These are phyloP conservation scores for Drosophila pseudotalamancana DNA, from an alignment of 2,888 invertebrate species.

Conservation along the genomic window DNA sequence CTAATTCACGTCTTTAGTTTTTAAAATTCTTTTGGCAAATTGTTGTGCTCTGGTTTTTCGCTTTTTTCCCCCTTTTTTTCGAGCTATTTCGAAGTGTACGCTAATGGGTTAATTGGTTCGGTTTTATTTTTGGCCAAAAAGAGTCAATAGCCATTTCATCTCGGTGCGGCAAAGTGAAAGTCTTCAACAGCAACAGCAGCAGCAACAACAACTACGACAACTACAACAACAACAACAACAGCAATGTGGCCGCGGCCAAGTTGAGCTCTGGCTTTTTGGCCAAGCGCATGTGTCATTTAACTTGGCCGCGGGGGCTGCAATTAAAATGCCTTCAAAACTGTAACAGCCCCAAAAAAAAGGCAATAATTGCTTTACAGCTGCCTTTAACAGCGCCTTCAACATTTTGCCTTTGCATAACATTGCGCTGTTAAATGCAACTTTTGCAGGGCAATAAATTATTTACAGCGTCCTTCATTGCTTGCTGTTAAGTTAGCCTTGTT, in stretches of 20 bases:
- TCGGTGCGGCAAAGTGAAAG: constrained; percentile 66
- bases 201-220: constrained; percentile 21
- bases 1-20: too few species aligned
- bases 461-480: neutral
- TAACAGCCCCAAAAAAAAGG: constrained; percentile 27
- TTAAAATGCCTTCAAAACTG: constrained; percentile 73
- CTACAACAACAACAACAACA: constrained; percentile 26
- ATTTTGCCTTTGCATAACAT: constrained; percentile 27
- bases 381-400: constrained; percentile 27
- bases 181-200: constrained; percentile 36
- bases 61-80: neutral
- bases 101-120: constrained; percentile 72
- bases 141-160: constrained; percentile 75
- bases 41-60: constrained; percentile 33
- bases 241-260: constrained; percentile 39
- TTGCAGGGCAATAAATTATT: neutral
- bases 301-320: constrained; percentile 68
- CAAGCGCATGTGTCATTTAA: constrained; percentile 71
- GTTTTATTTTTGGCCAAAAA: constrained; percentile 67
- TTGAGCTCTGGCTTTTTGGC: constrained; percentile 26
- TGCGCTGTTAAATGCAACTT: constrained; percentile 47
- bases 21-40: constrained; percentile 28
- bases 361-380: constrained; percentile 25
- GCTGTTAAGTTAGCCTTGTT: constrained; percentile 17
- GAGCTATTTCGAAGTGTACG: constrained; percentile 48